Evolutionary conservation across 2,113 vertebrate species (phyloP).

Genomic region (Pterocles orientalis): DNA sequence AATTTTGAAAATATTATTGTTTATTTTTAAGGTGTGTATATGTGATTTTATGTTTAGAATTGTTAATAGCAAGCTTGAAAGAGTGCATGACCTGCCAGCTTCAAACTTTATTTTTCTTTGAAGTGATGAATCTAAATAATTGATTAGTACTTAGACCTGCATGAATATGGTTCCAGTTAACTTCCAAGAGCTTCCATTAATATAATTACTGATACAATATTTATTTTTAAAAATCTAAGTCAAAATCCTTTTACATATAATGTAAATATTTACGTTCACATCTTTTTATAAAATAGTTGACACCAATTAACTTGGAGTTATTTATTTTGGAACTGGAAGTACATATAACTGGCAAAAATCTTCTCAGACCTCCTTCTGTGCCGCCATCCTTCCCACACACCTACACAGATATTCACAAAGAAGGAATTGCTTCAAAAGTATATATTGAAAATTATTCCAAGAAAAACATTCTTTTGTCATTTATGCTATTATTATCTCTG

Average conservation of each 20-base stretch:
- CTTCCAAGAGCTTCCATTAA: conserved; percentile 14
- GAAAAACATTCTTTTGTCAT: background rate
- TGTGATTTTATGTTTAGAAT: background rate
- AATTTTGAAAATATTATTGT: background rate
- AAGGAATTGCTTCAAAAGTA: background rate
- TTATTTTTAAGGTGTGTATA: background rate
- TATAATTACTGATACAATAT: conserved; percentile 20
- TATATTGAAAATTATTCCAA: background rate
- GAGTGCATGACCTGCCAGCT: background rate
- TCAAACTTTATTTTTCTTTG: conserved; percentile 31
- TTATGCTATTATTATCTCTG: background rate
- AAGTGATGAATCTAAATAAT: conserved; percentile 10
- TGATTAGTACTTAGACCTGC: conserved; percentile 4
- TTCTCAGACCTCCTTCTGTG: background rate
- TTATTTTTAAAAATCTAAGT: background rate
- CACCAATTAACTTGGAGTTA: background rate
- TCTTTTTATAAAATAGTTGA: background rate
- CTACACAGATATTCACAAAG: background rate
- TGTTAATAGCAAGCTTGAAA: background rate
- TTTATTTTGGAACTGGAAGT: background rate
- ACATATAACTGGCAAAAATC: background rate
- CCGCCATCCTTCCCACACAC: background rate
- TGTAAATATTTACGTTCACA: conserved; percentile 9
- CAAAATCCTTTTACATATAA: background rate
- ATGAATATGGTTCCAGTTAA: conserved; percentile 11